Conservation (phyloP, 2,113 vertebrate species). For the Dryoscopus gambensis region DNA sequence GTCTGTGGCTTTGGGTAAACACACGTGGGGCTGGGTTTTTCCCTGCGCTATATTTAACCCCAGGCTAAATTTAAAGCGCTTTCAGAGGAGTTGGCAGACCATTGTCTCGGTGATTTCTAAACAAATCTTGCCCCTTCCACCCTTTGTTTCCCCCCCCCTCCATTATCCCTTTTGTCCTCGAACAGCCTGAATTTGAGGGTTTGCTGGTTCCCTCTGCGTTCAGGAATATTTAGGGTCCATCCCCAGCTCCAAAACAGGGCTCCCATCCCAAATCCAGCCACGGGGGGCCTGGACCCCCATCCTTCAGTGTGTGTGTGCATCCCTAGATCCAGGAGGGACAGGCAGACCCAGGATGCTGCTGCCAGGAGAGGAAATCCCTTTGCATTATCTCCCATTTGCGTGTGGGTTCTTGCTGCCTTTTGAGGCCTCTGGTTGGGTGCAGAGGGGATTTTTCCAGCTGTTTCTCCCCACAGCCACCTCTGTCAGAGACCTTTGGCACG, state of each 20-base stretch:
- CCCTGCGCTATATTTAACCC: conserved; percentile 25
- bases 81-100: neutral
- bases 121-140: neutral
- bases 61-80: neutral
- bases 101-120: conserved; percentile 17
- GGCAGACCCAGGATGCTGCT: neutral
- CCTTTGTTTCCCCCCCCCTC: neutral
- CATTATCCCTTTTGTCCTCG: neutral
- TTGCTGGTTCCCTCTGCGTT: neutral
- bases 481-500: neutral
- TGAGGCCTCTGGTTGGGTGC: neutral
- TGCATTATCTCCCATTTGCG: neutral
- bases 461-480: neutral
- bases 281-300: neutral
- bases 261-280: neutral
- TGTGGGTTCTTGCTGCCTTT: neutral
- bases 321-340: neutral
- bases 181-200: neutral
- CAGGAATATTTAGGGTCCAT: neutral
- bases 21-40: neutral
- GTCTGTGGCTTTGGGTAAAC: conserved; percentile 3
- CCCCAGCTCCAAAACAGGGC: neutral
- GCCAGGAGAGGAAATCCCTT: neutral
- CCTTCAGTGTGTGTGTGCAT: neutral
- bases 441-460: neutral